Evolutionary conservation across 2,888 invertebrate genomes (phyloP).

Genomic region (Harpagoxenus sublaevis): DNA sequence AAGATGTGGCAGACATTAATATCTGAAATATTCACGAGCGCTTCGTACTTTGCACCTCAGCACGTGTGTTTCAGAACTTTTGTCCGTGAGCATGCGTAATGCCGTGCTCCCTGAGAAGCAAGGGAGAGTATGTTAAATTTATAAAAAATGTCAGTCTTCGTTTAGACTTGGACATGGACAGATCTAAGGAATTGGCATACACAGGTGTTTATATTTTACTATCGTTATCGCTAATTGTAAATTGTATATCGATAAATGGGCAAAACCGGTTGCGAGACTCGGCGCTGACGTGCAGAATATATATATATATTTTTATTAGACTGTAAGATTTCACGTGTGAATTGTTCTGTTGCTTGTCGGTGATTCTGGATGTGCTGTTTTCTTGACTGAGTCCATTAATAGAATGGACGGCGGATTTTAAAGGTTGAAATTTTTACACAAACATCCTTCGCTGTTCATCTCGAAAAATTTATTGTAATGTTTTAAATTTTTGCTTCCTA

Average conservation of each 20-base stretch:
- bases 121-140: constrained; percentile 6
- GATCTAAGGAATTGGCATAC: constrained; percentile 3
- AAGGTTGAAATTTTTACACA: too few relatives aligned
- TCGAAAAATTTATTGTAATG: background rate
- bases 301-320: background rate
- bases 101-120: background rate
- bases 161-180: constrained; percentile 27
- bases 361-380: background rate
- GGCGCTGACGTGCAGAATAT: background rate
- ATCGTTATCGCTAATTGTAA: background rate
- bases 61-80: constrained; percentile 30
- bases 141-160: constrained; percentile 47
- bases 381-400: background rate
- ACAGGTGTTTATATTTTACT: constrained; percentile 20
- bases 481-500: background rate
- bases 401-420: background rate
- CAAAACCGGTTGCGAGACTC: background rate
- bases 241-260: background rate
- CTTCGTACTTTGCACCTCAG: constrained; percentile 4
- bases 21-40: constrained; percentile 33
- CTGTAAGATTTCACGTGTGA: background rate
- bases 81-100: constrained; percentile 46
- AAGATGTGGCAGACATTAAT: constrained; percentile 11
- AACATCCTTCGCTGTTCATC: too few relatives aligned
- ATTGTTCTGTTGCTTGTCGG: background rate